Percentiles rank a stretch among this genome's conserved stretches.
Evolutionary conservation across 2,888 invertebrate species (phyloP).

Genomic region (Sarcophaga subvicina): DNA sequence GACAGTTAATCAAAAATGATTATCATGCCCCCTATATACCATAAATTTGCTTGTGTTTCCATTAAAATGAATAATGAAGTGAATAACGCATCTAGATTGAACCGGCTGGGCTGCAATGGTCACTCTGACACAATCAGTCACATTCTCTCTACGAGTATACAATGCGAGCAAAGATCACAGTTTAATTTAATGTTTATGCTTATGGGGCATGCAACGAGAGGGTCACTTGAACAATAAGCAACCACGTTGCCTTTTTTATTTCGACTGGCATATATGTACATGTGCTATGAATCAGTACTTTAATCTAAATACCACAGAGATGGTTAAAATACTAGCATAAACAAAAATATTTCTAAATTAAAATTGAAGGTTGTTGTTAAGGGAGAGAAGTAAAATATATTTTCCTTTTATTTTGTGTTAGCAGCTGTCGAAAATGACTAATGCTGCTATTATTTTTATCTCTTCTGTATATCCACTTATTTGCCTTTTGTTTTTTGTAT

Average conservation of each 20-base stretch:
- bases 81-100: not conserved
- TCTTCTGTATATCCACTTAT: not conserved
- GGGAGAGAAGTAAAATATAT: too few species aligned
- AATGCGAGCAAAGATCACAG: slow-evolving; percentile 50
- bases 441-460: too few species aligned
- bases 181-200: slow-evolving; percentile 63
- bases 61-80: not conserved
- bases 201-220: slow-evolving; percentile 51
- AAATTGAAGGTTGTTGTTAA: too few species aligned
- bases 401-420: too few species aligned
- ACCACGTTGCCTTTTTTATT: not conserved
- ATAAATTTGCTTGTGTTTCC: not conserved
- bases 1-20: slow-evolving; percentile 42
- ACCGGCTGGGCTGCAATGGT: not conserved
- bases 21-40: slow-evolving; percentile 19
- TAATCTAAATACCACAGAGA: not conserved
- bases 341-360: not conserved
- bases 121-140: slow-evolving; percentile 42
- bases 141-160: slow-evolving; percentile 34
- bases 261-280: not conserved
- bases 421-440: too few species aligned
- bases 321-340: not conserved
- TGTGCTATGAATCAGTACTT: slow-evolving; percentile 30
- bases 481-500: not conserved
- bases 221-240: not conserved